Conservation (phyloP, 2,113 vertebrate species). For the Ammodytes marinus region DNA sequence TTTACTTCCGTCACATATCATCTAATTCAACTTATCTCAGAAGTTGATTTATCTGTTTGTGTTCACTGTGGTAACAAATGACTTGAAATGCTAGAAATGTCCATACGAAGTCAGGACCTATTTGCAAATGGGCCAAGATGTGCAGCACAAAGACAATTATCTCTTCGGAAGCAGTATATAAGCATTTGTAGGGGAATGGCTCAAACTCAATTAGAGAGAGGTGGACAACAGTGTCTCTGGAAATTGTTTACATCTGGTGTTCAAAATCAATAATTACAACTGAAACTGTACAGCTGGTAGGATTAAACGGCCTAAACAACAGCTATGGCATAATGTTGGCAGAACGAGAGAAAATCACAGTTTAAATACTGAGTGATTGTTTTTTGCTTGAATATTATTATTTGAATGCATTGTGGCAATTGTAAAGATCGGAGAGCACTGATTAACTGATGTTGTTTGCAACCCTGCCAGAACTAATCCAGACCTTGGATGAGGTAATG, state of each 20-base stretch:
- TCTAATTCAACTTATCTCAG: background rate
- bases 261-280: conserved; percentile 11
- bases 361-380: conserved; percentile 10
- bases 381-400: conserved; percentile 19
- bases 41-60: background rate
- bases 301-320: conserved; percentile 1
- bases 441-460: conserved; percentile 34
- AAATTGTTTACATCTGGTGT: conserved; percentile 19
- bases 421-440: conserved; percentile 23
- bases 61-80: conserved; percentile 21
- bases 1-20: background rate
- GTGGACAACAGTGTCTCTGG: background rate
- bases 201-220: conserved; percentile 10
- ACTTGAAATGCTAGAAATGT: conserved; percentile 38
- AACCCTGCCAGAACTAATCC: conserved; percentile 43
- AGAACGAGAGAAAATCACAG: conserved; percentile 23
- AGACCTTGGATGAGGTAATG: conserved; percentile 36
- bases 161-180: background rate
- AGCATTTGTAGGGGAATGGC: background rate
- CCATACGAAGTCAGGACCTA: conserved; percentile 29
- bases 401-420: conserved; percentile 10
- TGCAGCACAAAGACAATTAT: conserved; percentile 25
- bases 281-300: conserved; percentile 21
- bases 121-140: conserved; percentile 14
- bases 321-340: background rate